Base-by-base conservation (phyloP, 2,113 vertebrate species). In the Pachycephala philippinensis region DNA sequence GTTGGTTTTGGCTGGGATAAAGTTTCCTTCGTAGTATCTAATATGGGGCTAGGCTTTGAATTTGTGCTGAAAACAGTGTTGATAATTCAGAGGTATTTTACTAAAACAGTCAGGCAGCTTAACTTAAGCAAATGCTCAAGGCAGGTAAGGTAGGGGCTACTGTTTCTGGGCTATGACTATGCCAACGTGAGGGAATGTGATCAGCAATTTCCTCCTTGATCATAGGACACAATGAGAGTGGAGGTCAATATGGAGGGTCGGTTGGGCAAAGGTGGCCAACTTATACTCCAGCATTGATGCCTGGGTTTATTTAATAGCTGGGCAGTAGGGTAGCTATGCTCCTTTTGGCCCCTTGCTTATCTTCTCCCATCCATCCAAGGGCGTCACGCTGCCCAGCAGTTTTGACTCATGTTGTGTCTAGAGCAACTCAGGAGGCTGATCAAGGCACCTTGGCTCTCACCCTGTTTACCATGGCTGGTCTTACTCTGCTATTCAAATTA, bases 351-450 rank as follows among this genome's bases (percentile, higher is more conserved):
- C 42, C 64, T 68, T 49, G 52, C 23, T 39, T 33, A 13, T 37
- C 14, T 68, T 57, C 28, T 68, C 64, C 28, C 11, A 57, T 5
- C n/a, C 22, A 33, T 57, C 22, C 42, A 39, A 68, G 8, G 1
- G 0, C 17, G 8, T 13, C 27, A 66, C 0, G 0, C 21, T 47
- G 42, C 17, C 28, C 42, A 57, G 52, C 9, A 47, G 22, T 68
- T 81, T 57, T 27, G 64, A 18, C n/a, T 49, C 28, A 16, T 28
- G 13, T 13, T 45, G 7, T 27, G 11, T 28, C 35, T 59, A n/a
- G 64, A 49, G 28, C 5, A 59, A 5, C 18, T n/a, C 22, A 49
- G 18, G 18, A 42, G 47, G 37, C 14, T 52, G 11, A 68, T n/a
- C 28, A 49, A 59, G n/a, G 35, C n/a, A 49, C 7, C 7, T 40